phyloP scores from a whole-genome alignment of 2,888 invertebrate species.

The Callimorpha dominula region DNA sequence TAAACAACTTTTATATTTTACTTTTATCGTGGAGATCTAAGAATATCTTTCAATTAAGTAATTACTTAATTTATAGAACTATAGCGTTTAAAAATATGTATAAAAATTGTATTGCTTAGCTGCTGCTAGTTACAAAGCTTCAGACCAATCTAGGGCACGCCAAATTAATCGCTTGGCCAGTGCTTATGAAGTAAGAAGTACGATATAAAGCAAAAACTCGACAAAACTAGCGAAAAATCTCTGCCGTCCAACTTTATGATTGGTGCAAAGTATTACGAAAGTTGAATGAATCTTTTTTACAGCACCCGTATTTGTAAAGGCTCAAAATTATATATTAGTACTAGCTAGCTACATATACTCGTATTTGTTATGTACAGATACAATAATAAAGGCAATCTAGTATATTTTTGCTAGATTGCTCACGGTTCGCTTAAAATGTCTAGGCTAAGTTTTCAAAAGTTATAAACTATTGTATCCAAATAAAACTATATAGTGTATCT shows the following conservation, averaged over 20 bases:
- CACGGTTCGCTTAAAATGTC: no score
- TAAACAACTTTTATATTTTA: no score
- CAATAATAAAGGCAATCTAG: no score
- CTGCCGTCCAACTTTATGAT: conserved; percentile 31
- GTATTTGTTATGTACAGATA: no score
- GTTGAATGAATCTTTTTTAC: conserved; percentile 26
- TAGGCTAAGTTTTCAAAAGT: no score
- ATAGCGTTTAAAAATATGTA: no score
- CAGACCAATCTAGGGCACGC: conserved; percentile 18
- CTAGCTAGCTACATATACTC: not conserved
- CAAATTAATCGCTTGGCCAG: conserved; percentile 34
- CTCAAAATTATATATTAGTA: not conserved
- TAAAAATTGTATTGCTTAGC: not conserved
- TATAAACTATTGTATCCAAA: no score
- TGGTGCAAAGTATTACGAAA: conserved; percentile 47
- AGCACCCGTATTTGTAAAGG: not conserved
- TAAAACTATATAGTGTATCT: no score
- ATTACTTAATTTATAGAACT: no score
- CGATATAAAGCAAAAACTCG: conserved; percentile 40
- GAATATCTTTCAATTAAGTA: no score
- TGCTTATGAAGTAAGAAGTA: conserved; percentile 32
- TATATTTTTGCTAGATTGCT: no score
- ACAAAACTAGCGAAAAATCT: conserved; percentile 43
- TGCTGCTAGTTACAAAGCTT: conserved; percentile 21
- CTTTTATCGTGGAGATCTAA: no score